phyloP scores from a whole-genome alignment of 2,113 vertebrate genomes.

The Cynopterus brachyotis region DNA sequence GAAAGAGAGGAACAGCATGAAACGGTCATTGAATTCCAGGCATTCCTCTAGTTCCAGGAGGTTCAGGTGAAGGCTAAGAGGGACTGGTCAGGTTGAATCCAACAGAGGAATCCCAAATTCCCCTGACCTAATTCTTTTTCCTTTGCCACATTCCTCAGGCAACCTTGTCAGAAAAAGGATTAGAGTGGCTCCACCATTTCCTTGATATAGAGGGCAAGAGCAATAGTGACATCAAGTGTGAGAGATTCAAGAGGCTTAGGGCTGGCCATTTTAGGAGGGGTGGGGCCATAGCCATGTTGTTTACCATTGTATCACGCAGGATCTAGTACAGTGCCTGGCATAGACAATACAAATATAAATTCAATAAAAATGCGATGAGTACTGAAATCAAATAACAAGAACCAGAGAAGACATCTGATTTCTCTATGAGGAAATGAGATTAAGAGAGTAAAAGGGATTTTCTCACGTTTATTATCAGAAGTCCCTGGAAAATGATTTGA shows the following conservation, averaged over 20 bases:
- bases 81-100: neutral
- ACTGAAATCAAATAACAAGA: neutral
- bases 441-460: neutral
- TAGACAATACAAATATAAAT: neutral
- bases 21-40: neutral
- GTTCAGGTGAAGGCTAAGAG: neutral
- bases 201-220: neutral
- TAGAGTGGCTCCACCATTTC: rapidly evolving
- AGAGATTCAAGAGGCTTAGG: neutral
- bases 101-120: neutral
- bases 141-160: neutral
- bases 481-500: neutral
- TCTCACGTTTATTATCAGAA: neutral
- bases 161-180: neutral
- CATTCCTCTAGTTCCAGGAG: neutral
- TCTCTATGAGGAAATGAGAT: neutral
- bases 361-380: neutral
- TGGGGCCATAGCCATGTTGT: neutral
- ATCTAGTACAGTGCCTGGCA: neutral
- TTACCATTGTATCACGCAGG: neutral
- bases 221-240: rapidly evolving
- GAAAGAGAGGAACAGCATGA: neutral
- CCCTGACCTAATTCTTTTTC: neutral
- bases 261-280: neutral
- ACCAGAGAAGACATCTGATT: neutral